A percentile compares a stretch with the other conserved stretches of the same genome.
These are phyloP conservation scores for Drosophila paracracens DNA, from an alignment of 2,888 invertebrate genomes.

Conservation along the genomic window DNA sequence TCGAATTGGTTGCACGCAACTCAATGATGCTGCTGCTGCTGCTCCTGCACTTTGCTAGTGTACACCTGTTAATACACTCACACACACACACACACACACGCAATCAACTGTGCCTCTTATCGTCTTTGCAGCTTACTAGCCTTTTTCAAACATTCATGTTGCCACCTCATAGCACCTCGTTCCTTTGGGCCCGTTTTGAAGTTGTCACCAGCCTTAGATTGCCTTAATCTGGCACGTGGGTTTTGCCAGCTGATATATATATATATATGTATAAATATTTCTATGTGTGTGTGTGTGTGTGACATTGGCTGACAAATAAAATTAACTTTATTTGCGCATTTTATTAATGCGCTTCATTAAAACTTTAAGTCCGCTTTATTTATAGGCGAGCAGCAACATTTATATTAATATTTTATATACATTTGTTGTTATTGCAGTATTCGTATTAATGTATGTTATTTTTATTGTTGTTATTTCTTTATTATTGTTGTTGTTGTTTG, in stretches of 20 bases:
- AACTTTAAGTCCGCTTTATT: conserved; percentile 75
- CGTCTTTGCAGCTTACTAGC: conserved; percentile 43
- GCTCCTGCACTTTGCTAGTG: conserved; percentile 46
- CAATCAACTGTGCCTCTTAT: conserved; percentile 25
- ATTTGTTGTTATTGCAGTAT: conserved; percentile 9
- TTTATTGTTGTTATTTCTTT: conserved; percentile 8
- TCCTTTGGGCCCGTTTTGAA: conserved; percentile 23
- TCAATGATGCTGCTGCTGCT: conserved; percentile 9
- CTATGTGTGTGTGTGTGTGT: conserved; percentile 1
- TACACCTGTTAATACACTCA: conserved; percentile 38
- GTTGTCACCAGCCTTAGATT: conserved; percentile 36
- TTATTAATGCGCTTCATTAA: conserved; percentile 81
- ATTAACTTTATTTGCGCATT: conserved; percentile 74
- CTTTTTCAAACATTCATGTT: conserved; percentile 27
- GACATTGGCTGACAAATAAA: conserved; percentile 62
- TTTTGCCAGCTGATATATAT: conserved; percentile 3
- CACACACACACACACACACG: conserved; percentile 5
- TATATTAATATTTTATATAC: conserved; percentile 57
- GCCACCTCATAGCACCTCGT: conserved; percentile 21
- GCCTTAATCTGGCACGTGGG: conserved; percentile 22
- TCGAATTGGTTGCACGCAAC: conserved; percentile 53
- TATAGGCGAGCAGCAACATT: conserved; percentile 57
- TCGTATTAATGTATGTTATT: conserved; percentile 3
- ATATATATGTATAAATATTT: neutral
- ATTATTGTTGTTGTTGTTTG: conserved; percentile 39